Percentiles rank a stretch among this genome's conserved stretches.
Conservation (phyloP, 2,888 invertebrate species). For the Alsophila aescularia region DNA sequence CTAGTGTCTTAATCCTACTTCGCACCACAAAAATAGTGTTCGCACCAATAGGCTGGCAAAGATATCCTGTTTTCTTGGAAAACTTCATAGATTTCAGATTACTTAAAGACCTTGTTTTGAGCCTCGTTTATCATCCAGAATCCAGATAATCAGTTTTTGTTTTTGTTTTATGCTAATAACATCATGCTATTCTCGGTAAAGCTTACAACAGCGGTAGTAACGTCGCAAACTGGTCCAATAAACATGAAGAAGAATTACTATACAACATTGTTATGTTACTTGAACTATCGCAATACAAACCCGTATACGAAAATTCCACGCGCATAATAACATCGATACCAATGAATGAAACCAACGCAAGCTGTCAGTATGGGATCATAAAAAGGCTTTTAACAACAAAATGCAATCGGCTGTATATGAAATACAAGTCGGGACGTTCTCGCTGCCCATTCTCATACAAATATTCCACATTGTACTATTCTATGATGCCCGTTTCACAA, state of each 20-base stretch:
- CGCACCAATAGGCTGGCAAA: too few relatives aligned
- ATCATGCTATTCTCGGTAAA: constrained; percentile 7
- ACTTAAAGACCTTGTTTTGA: neutral
- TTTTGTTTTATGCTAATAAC: constrained; percentile 15
- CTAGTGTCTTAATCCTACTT: too few relatives aligned
- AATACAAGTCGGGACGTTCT: constrained; percentile 24
- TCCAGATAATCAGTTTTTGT: neutral
- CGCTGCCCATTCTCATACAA: constrained; percentile 30
- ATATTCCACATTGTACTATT: constrained; percentile 17
- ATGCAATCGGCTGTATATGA: constrained; percentile 18
- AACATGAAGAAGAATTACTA: constrained; percentile 28
- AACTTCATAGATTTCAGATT: too few relatives aligned
- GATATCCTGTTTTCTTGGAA: too few relatives aligned
- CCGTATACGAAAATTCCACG: constrained; percentile 29
- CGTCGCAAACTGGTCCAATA: constrained; percentile 26
- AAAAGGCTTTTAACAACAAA: constrained; percentile 25
- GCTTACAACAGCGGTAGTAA: constrained; percentile 8
- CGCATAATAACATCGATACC: constrained; percentile 15
- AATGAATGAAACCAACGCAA: constrained; percentile 30
- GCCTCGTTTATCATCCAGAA: neutral
- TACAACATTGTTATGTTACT: constrained; percentile 21
- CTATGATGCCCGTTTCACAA: constrained; percentile 20
- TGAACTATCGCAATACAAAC: constrained; percentile 24
- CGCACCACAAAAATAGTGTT: too few relatives aligned
- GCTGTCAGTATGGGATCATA: constrained; percentile 22